Base-by-base conservation (phyloP, 2,113 vertebrate species). In the Brachirus orientalis region DNA sequence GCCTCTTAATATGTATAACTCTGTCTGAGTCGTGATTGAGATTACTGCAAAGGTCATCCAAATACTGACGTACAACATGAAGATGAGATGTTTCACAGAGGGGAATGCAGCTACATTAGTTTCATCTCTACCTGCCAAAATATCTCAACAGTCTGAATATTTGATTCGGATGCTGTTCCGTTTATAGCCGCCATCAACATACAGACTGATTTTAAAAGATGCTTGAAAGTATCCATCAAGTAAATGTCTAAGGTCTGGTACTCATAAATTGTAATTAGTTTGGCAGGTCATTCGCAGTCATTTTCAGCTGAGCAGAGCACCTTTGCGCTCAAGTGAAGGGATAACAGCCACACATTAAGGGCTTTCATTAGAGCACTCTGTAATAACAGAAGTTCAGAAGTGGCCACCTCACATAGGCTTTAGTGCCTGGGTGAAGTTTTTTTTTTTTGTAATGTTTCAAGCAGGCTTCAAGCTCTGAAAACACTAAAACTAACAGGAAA, bases 271-370 rank as follows among this genome's bases (percentile, higher is more conserved):
- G 17, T 38, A 60, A 74, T 64, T 55, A 66, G 63, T 17, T 62
- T 72, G 51, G 36, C 52, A 5, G 62, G 55, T 2, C 60, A 58
- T 69, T 60, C 8, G 8, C 11, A 19, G 52, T 18, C 0, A 11
- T 28, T 79, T 80, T 60, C 22, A 71, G 79, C 77, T 50, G 22
- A 75, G 64, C 28, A 19, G 62, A 78, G 75, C 66, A 58, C 38
- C 43, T 80, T 77, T 28, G 22, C 5, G 22, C 22, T 2, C 33
- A n/a, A 57, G 37, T 50, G 46, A 69, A 63, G 35, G 57, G 16
- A 46, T 72, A 82, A 58, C 50, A 76, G 70, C n/a, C 1, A 0
- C 60, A 72, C 60, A 57, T 79, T 75, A 58, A 33, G n/a, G 7
- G 53, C 64, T 66, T 71, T 53, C 46, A 72, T 2, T 7, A 35